Base-by-base conservation (phyloP, 2,888 invertebrate species). In the Pyralis farinalis region DNA sequence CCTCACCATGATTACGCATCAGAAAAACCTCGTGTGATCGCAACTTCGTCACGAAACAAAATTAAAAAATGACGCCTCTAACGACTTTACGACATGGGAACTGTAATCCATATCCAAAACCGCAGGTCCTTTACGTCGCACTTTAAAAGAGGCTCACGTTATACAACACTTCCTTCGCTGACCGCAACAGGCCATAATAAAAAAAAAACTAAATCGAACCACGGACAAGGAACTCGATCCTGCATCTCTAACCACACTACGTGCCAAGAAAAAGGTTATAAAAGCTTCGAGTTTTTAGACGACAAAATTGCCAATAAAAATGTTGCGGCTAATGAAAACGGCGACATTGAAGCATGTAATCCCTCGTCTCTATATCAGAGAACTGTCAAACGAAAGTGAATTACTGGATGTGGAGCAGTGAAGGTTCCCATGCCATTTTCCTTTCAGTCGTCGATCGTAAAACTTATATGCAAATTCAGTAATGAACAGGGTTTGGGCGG, bases 81-180 rank as follows among this genome's bases (percentile, higher is more conserved):
- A 50, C 48, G 53, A 62, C 58, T 52, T 33, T 36, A 39, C 44
- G 62, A 73, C 71, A 79, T 76, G 80, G 70, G 77, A 81, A 71
- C 61, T 49, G 72, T 71, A 75, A 73, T 73, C 68, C 62, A 73
- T 71, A 73, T 69, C 66, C 53, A 49, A 62, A 80, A 83, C 85
- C 85, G 49, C 83, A 83, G 56, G 56, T 49, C 61, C 58, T 58
- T 57, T 56, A 60, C 47, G 44, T 54, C 55, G 55, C 55, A 62
- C 54, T 55, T 54, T 65, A 65, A 63, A 25, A 55, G 55, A 54
- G 53, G 30, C 37, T 45, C 38, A 53, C 46, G 60, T 55, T 47
- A 71, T 58, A 71, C 61, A 67, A 70, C 72, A 76, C 81, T 82
- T 85, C 85, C 85, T 80, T 57, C 48, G 72, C 43, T 46, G 57